These are phyloP conservation scores for Eurosta solidaginis DNA, from an alignment of 1,140 invertebrate genomes.

Conservation along the genomic window DNA sequence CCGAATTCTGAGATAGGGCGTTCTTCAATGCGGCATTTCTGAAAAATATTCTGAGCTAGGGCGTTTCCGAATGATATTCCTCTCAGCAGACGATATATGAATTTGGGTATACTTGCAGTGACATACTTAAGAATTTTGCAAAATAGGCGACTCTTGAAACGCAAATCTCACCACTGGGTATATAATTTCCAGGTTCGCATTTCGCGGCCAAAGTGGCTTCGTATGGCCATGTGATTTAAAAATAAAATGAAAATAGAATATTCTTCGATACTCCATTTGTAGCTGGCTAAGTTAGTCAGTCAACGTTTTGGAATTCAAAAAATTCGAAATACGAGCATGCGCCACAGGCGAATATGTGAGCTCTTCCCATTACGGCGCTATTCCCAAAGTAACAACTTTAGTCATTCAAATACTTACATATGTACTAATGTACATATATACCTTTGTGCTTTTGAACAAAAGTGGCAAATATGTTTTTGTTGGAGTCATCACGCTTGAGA, in stretches of 20 bases:
- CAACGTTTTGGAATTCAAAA: conserved; percentile 6
- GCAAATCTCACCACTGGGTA: no score
- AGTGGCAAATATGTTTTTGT: background rate
- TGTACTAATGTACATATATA: background rate
- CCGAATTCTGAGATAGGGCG: no score
- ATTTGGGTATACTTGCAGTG: no score
- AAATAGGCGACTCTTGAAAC: no score
- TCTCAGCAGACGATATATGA: no score
- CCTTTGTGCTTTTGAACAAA: no score
- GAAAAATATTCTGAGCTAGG: no score
- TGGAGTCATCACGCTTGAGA: background rate
- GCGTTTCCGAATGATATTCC: no score
- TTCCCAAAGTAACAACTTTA: no score
- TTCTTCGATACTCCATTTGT: conserved; percentile 1
- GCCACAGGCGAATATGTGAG: background rate
- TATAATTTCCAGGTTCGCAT: no score
- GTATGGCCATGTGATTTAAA: background rate
- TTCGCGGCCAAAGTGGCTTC: background rate
- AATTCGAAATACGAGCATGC: conserved; percentile 21
- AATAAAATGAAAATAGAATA: background rate
- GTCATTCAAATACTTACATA: background rate
- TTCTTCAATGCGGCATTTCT: no score
- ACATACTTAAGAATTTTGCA: no score
- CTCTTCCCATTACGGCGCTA: background rate
- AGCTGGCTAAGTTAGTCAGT: background rate